Conservation (phyloP, 2,888 invertebrate species). For the Archips xylosteana region DNA sequence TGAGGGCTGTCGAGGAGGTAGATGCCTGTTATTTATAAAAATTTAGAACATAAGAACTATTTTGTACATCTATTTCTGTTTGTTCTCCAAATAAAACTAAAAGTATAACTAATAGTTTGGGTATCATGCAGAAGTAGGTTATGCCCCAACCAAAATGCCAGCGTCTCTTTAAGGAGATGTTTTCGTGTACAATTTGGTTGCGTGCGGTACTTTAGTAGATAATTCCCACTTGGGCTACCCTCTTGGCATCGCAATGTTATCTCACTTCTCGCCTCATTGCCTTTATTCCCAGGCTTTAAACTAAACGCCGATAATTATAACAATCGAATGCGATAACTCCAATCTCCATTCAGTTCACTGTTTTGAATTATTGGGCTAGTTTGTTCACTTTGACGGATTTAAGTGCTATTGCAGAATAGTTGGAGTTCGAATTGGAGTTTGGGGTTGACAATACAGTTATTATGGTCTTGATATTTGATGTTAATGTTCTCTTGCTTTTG, state of each 20-base stretch:
- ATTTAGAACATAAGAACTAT: no score
- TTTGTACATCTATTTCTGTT: no score
- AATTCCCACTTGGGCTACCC: conserved; percentile 40
- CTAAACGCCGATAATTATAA: conserved; percentile 65
- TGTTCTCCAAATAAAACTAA: no score
- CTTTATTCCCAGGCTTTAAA: conserved; percentile 58
- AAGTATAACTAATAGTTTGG: no score
- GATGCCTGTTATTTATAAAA: no score
- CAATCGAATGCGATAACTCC: conserved; percentile 20
- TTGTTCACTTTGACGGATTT: conserved; percentile 25
- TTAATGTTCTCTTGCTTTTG: conserved; percentile 17
- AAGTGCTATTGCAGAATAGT: conserved; percentile 9
- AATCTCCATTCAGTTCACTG: conserved; percentile 27
- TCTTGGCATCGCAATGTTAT: conserved; percentile 58
- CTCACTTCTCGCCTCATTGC: conserved; percentile 67
- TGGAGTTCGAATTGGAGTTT: not conserved
- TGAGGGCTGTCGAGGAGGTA: no score
- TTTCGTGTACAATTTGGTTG: conserved; percentile 21
- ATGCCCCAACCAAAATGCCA: not conserved
- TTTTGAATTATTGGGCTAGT: conserved; percentile 33
- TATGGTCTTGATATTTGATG: not conserved
- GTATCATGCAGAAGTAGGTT: not conserved
- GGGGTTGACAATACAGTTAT: not conserved
- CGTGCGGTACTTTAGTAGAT: conserved; percentile 5
- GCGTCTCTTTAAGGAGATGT: conserved; percentile 12